These are phyloP conservation scores for Axis porcinus DNA, from an alignment of 2,113 vertebrate genomes.

Conservation along the genomic window DNA sequence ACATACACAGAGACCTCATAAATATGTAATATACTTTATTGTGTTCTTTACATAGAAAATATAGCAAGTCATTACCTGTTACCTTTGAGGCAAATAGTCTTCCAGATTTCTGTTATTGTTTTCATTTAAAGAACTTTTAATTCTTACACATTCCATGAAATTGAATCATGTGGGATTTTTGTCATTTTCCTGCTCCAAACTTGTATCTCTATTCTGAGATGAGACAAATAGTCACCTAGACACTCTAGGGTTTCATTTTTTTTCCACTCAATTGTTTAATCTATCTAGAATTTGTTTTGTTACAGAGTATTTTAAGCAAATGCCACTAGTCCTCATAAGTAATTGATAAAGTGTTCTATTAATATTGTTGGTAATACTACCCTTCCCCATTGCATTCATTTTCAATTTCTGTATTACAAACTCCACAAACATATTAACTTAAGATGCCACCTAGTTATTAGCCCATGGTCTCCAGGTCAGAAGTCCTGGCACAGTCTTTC, in stretches of 20 bases:
- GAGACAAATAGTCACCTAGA: too few species aligned
- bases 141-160: not conserved
- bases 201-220: not conserved
- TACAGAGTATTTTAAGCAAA: not conserved
- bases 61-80: not conserved
- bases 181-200: not conserved
- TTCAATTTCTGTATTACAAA: not conserved
- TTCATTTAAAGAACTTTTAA: not conserved
- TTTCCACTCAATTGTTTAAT: not conserved
- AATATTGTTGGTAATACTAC: not conserved
- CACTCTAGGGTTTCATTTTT: not conserved
- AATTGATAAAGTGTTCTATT: not conserved
- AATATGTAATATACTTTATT: not conserved
- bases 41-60: not conserved
- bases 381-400: fast-evolving
- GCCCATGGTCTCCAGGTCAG: not conserved
- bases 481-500: fast-evolving
- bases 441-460: too few species aligned
- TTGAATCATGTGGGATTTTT: not conserved
- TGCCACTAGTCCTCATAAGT: not conserved
- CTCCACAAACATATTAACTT: not conserved
- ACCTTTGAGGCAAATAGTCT: not conserved
- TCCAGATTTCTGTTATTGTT: not conserved
- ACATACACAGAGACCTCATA: not conserved
- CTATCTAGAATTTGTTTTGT: not conserved